Conservation (phyloP, 35 echinoderm and acorn worm species). For the Apostichopus parvimensis region DNA sequence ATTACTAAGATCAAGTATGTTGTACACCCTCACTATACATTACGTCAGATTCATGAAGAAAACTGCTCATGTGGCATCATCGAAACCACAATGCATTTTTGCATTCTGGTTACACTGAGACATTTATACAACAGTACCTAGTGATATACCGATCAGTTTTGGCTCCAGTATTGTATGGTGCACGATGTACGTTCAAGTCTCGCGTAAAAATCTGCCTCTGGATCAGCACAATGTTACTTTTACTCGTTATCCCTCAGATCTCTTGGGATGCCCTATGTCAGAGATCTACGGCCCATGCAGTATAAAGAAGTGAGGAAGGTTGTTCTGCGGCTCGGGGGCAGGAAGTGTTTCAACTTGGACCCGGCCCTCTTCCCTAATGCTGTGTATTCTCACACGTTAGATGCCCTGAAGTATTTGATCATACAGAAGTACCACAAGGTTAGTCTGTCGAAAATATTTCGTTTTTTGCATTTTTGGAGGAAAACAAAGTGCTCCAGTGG, state of each 20-base stretch:
- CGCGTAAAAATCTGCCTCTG: background rate
- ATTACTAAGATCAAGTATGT: no score
- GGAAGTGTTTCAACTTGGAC: constrained; percentile 9
- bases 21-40: no score
- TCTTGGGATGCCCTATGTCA: background rate
- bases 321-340: background rate
- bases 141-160: no score
- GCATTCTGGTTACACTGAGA: no score
- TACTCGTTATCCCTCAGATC: background rate
- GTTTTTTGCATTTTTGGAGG: no score
- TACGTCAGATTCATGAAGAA: no score
- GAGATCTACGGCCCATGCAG: background rate
- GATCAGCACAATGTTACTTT: background rate
- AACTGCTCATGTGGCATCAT: no score
- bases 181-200: no score
- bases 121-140: no score
- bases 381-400: background rate
- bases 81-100: no score
- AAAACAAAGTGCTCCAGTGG: no score
- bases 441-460: background rate
- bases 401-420: constrained; percentile 20
- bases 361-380: constrained; percentile 15
- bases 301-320: background rate
- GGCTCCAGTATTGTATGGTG: no score
- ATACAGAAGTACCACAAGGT: constrained; percentile 10